A percentile compares a stretch with the other conserved stretches of the same genome.
These are phyloP conservation scores for Thunnus thynnus DNA, from an alignment of 2,113 vertebrate genomes.

Conservation along the genomic window DNA sequence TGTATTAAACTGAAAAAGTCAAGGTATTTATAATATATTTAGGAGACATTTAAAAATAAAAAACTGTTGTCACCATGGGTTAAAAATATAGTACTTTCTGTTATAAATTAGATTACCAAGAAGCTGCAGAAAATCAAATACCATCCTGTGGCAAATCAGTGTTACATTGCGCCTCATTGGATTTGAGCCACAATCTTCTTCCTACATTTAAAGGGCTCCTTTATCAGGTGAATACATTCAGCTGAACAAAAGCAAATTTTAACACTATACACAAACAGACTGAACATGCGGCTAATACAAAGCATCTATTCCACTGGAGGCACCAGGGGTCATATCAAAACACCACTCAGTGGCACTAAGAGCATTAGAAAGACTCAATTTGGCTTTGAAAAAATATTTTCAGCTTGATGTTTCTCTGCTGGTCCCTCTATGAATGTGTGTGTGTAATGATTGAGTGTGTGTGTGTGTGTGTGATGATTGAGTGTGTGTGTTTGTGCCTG, in stretches of 20 bases:
- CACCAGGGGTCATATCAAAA: conserved; percentile 59
- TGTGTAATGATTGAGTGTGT: conserved; percentile 2
- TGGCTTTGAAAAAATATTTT: conserved; percentile 67
- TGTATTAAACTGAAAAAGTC: background rate
- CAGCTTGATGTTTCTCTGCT: conserved; percentile 56
- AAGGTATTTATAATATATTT: conserved; percentile 10
- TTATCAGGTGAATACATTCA: conserved; percentile 43
- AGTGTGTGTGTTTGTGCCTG: conserved; percentile 23
- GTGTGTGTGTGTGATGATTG: conserved; percentile 14
- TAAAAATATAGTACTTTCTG: background rate
- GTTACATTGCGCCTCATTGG: background rate
- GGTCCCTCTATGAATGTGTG: conserved; percentile 42
- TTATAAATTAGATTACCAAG: conserved; percentile 14
- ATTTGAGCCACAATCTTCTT: conserved; percentile 8
- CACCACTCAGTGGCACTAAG: conserved; percentile 55
- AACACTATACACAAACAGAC: conserved; percentile 50
- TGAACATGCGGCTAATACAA: conserved; percentile 43
- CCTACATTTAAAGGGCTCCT: conserved; percentile 13
- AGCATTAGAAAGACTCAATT: conserved; percentile 74
- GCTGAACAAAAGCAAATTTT: conserved; percentile 50
- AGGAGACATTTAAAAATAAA: too few relatives aligned
- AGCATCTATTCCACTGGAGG: conserved; percentile 49
- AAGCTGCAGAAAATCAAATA: conserved; percentile 24
- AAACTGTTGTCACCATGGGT: background rate
- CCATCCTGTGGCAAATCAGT: background rate